These are phyloP conservation scores for Macrobrachium rosenbergii DNA, from an alignment of 1,140 invertebrate species.

Conservation along the genomic window DNA sequence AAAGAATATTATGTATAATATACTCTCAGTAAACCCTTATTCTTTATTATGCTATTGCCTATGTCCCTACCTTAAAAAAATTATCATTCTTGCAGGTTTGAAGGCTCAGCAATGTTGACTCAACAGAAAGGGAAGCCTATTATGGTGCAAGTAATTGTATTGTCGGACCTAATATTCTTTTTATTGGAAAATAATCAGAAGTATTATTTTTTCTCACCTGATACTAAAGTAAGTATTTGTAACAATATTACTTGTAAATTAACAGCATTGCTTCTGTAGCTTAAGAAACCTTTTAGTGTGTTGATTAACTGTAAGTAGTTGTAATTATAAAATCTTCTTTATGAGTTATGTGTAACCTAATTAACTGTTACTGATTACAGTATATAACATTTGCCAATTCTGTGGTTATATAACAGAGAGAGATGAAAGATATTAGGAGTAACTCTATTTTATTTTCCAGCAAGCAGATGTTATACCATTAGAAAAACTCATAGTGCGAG, in stretches of 20 bases:
- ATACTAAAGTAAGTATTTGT: slow-evolving; percentile 71
- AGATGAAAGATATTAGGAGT: background rate
- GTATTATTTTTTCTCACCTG: slow-evolving; percentile 74
- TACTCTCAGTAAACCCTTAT: background rate
- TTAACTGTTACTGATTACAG: background rate
- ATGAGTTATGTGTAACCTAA: background rate
- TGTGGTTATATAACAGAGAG: background rate
- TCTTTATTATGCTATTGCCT: background rate
- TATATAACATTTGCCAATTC: background rate
- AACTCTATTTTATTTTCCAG: slow-evolving; percentile 61
- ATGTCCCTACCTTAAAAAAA: too few species aligned
- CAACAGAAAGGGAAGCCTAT: slow-evolving; percentile 87
- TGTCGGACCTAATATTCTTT: slow-evolving; percentile 93
- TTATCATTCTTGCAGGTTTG: slow-evolving; percentile 76
- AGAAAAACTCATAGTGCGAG: slow-evolving; percentile 89
- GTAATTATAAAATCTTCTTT: background rate
- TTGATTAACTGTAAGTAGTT: background rate
- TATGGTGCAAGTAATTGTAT: slow-evolving; percentile 86
- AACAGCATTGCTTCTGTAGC: background rate
- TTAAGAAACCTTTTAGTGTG: background rate
- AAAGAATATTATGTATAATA: too few species aligned
- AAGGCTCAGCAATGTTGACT: slow-evolving; percentile 86
- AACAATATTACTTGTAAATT: background rate
- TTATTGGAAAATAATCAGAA: slow-evolving; percentile 87
- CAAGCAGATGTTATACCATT: slow-evolving; percentile 91